phyloP scores from a whole-genome alignment of 92 coral and sea anemone species.

The Montipora capitata region DNA sequence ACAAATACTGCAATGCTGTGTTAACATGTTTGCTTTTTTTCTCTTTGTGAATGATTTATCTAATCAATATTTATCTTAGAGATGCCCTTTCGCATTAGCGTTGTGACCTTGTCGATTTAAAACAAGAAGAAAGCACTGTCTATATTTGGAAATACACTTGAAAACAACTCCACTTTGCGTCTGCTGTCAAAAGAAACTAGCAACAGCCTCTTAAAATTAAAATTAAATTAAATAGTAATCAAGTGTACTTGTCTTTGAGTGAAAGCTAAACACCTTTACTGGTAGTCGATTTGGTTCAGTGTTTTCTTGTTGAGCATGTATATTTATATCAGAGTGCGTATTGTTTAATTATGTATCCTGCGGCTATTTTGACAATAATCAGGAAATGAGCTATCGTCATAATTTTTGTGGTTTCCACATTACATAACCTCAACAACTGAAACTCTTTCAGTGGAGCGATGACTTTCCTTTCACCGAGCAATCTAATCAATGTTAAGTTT shows the following conservation, averaged over 20 bases:
- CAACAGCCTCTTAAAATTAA: not conserved
- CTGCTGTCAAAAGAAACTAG: too few species aligned
- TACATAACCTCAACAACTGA: not conserved
- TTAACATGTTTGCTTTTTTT: not conserved
- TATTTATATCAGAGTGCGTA: too few species aligned
- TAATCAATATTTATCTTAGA: not conserved
- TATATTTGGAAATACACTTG: not conserved
- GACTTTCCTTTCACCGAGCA: too few species aligned
- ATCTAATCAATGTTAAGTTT: too few species aligned
- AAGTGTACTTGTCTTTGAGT: not conserved
- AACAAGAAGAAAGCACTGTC: too few species aligned
- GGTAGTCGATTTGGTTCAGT: too few species aligned
- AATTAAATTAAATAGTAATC: not conserved
- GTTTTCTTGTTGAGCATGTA: too few species aligned
- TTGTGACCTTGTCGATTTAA: not conserved
- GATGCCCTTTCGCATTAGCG: not conserved
- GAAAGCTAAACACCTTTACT: not conserved
- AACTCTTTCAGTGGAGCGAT: too few species aligned
- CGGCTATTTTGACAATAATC: too few species aligned
- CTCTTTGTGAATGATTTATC: not conserved
- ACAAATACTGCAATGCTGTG: not conserved
- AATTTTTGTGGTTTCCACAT: not conserved
- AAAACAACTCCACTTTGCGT: not conserved
- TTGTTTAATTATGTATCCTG: too few species aligned
- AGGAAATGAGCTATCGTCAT: not conserved